Conservation (phyloP, 2,888 invertebrate species). For the Bruchidius siliquastri region DNA sequence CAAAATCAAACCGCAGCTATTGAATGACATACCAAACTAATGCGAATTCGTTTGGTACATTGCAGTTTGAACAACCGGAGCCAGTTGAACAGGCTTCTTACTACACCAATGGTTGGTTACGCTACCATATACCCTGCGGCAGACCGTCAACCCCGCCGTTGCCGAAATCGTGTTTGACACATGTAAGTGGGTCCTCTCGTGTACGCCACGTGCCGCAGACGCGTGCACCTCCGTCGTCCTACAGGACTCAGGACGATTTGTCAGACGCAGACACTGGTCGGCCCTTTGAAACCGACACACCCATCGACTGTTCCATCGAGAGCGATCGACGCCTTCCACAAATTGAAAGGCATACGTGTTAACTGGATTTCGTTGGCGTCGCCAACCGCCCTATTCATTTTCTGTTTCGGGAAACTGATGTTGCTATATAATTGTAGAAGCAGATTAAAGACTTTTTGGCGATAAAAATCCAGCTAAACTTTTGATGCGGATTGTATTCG, state of each 20-base stretch:
- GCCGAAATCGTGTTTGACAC: constrained; percentile 43
- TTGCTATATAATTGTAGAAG: too few relatives aligned
- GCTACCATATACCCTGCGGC: not conserved
- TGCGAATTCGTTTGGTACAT: too few relatives aligned
- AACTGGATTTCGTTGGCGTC: not conserved
- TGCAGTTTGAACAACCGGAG: too few relatives aligned
- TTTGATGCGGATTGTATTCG: too few relatives aligned
- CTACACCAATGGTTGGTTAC: too few relatives aligned
- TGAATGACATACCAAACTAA: too few relatives aligned
- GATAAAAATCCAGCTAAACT: too few relatives aligned
- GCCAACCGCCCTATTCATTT: not conserved
- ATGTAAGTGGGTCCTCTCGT: constrained; percentile 45
- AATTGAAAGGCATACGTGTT: not conserved
- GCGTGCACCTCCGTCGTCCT: constrained; percentile 22
- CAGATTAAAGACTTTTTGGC: too few relatives aligned
- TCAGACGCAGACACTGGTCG: constrained; percentile 29
- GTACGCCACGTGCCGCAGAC: constrained; percentile 32
- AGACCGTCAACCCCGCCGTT: constrained; percentile 2
- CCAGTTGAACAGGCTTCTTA: too few relatives aligned
- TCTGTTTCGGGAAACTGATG: not conserved
- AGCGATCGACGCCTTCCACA: not conserved
- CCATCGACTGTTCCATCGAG: constrained; percentile 16
- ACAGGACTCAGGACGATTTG: constrained; percentile 33
- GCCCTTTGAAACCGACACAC: constrained; percentile 35
- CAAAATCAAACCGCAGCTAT: too few relatives aligned